A percentile compares a stretch with the other conserved stretches of the same genome.
Evolutionary conservation across 2,888 invertebrate genomes (phyloP).

Genomic region (Peribatodes rhomboidaria): DNA sequence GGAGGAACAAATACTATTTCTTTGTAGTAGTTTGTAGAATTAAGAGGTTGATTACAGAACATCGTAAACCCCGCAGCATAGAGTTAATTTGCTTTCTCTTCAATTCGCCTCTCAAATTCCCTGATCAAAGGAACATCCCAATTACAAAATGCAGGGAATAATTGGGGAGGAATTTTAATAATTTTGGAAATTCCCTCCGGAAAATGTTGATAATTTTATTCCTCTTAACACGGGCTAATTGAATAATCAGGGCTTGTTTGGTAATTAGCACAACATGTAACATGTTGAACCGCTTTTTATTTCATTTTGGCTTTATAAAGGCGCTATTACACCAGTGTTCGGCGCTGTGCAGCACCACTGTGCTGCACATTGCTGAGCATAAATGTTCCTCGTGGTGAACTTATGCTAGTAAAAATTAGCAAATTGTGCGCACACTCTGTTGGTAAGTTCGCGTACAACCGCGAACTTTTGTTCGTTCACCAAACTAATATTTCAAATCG

Average conservation of each 20-base stretch:
- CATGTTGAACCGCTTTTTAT: slow-evolving; percentile 2
- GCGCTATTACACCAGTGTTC: background rate
- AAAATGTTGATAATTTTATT: background rate
- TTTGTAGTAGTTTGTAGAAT: no score
- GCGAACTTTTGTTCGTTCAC: no score
- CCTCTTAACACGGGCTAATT: background rate
- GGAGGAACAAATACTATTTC: background rate
- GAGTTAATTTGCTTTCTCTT: slow-evolving; percentile 25
- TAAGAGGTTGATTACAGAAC: slow-evolving; percentile 27
- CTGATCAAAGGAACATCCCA: slow-evolving; percentile 25
- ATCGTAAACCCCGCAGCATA: slow-evolving; percentile 1
- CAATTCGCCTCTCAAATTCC: slow-evolving; percentile 14
- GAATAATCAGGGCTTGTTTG: background rate
- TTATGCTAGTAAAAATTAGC: no score
- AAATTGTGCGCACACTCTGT: no score
- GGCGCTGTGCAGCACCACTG: no score
- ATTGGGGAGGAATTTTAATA: background rate
- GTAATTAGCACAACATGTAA: slow-evolving; percentile 1
- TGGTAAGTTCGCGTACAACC: no score
- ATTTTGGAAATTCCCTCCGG: background rate
- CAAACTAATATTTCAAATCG: no score
- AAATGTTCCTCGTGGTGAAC: no score
- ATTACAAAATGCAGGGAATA: slow-evolving; percentile 18
- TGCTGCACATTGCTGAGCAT: no score
- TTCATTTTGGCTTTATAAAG: background rate